Evolutionary conservation across 2,113 vertebrate species (phyloP).

Genomic region (Callionymus lyra): DNA sequence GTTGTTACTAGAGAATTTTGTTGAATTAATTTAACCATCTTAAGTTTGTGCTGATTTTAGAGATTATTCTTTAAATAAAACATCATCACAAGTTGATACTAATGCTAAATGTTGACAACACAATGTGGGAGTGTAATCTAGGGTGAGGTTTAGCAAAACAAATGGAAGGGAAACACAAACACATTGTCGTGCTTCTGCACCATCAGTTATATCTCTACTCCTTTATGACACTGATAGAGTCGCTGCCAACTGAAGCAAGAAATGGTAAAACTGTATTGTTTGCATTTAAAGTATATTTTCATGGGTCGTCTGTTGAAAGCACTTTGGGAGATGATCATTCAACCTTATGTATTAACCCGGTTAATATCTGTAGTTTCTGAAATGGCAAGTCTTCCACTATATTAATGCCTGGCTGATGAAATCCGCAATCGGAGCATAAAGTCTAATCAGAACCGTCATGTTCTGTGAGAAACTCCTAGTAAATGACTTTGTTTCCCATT

Average conservation of each 20-base stretch:
- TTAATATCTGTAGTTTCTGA: constrained; percentile 15
- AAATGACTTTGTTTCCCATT: constrained; percentile 33
- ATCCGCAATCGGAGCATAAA: constrained; percentile 20
- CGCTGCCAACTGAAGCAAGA: constrained; percentile 20
- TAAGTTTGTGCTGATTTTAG: no score
- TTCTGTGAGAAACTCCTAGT: constrained; percentile 17
- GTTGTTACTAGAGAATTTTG: no score
- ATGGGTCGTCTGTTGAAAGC: constrained; percentile 3
- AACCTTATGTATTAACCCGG: constrained; percentile 17
- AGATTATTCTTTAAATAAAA: no score
- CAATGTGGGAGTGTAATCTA: no score
- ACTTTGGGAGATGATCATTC: constrained; percentile 11
- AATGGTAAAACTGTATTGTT: constrained; percentile 24
- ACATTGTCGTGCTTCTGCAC: constrained; percentile 7
- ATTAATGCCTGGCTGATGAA: constrained; percentile 24
- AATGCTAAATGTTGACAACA: no score
- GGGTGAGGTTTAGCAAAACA: no score
- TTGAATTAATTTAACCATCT: no score
- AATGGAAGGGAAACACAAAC: not conserved
- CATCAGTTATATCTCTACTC: constrained; percentile 5
- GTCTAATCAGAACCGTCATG: constrained; percentile 40
- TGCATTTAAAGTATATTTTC: constrained; percentile 28
- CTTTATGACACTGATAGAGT: constrained; percentile 21
- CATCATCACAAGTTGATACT: no score
- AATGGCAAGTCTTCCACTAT: constrained; percentile 11